Evolutionary conservation across 2,113 vertebrate species (phyloP), one percentile per base, ranked within the genome.

Genomic region (Archilochus colubris): DNA sequence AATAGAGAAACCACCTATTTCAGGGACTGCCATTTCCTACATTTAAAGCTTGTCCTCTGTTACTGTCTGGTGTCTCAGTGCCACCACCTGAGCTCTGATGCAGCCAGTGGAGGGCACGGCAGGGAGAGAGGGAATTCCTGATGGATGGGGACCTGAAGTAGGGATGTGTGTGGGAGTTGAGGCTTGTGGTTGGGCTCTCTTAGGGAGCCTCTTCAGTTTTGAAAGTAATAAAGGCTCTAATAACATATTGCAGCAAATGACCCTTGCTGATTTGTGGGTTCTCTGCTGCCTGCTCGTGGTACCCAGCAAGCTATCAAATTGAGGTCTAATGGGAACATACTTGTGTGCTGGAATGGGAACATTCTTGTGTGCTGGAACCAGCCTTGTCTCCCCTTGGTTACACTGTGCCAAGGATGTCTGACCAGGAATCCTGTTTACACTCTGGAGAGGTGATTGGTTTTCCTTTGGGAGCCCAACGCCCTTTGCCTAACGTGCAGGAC

Each of bases 341-440:
- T 64, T 92, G 73, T 55, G 33, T 3, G 6, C 55, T 74, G 55
- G 78, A 48, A 59, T 31, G 53, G 80, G 43, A 83, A 51, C n/a
- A 63, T 73, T 55, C 27, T 64, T 92, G 73, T 55, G 33, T 3
- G 6, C 55, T 74, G 55, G 78, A 48, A 59, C 33, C n/a, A 53
- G 43, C 72, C 50, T 74, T 74, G 67, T 77, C 33, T 91, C 51
- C 36, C 12, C 21, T 28, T 40, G 38, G 30, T 63, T 67, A 9
- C 1, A 8, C 76, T 31, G 21, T 72, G 43, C 54, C 76, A 66
- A 44, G 62, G 55, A 14, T 85, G 55, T 80, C 81, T 94, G 81
- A 69, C 43, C 51, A 68, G 59, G 55, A 82, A 78, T 93, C 91
- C 57, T 91, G 36, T 92, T 96, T 87, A 68, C 59, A 55, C 91